Evolutionary conservation across 2,888 invertebrate genomes (phyloP).

Genomic region (Galeopsomyia nigrocyanea): DNA sequence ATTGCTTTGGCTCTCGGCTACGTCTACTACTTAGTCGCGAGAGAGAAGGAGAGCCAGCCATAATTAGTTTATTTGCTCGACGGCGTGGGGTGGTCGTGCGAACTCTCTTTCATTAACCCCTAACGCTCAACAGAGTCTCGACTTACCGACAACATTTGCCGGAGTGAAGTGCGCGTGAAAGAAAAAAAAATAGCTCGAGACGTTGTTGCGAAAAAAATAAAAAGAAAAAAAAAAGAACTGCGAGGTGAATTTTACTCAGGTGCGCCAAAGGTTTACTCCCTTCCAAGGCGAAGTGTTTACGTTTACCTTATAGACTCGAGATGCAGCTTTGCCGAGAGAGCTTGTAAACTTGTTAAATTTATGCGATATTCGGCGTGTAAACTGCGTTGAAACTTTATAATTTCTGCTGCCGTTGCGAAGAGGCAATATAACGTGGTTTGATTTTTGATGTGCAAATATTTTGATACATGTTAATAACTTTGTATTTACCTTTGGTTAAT

Average conservation of each 20-base stretch:
- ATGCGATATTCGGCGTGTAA: no score
- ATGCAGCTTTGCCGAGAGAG: no score
- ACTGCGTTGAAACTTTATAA: no score
- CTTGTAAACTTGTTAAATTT: no score
- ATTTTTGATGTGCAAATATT: no score
- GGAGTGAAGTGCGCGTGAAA: no score
- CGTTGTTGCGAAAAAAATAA: background rate
- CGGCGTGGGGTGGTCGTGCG: background rate
- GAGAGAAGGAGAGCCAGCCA: slow-evolving; percentile 48
- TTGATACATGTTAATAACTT: no score
- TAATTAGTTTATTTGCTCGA: slow-evolving; percentile 57
- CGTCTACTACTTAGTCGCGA: slow-evolving; percentile 51
- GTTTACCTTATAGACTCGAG: background rate
- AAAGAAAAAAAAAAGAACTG: background rate
- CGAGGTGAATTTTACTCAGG: slow-evolving; percentile 31
- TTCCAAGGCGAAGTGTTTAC: slow-evolving; percentile 21
- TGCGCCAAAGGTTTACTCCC: background rate
- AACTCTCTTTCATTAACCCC: slow-evolving; percentile 43
- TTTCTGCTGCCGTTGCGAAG: no score
- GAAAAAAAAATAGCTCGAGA: slow-evolving; percentile 19
- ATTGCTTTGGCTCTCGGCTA: slow-evolving; percentile 55
- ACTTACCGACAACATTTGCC: no score
- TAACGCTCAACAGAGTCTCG: slow-evolving; percentile 11
- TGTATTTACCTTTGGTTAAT: no score
- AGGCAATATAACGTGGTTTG: no score